These are phyloP conservation scores for Bellardia bayeri DNA, from an alignment of 2,888 invertebrate species.

Conservation along the genomic window DNA sequence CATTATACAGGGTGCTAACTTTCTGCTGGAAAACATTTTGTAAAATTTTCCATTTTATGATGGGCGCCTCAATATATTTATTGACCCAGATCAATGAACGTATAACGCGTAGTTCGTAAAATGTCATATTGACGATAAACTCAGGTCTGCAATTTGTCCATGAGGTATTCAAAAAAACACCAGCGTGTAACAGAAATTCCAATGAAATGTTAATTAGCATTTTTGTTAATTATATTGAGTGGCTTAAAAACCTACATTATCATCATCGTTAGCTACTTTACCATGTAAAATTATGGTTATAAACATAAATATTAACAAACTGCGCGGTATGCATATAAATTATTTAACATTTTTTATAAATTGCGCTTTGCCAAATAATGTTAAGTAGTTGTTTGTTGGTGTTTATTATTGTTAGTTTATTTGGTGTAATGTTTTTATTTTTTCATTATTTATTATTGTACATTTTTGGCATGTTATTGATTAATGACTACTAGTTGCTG, in stretches of 20 bases:
- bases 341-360: not conserved
- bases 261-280: not conserved
- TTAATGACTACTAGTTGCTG: not conserved
- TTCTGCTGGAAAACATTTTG: slow-evolving; percentile 71
- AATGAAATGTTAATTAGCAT: too few relatives aligned
- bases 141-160: slow-evolving; percentile 78
- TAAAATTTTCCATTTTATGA: slow-evolving; percentile 72
- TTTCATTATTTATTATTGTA: slow-evolving; percentile 7
- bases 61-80: slow-evolving; percentile 73
- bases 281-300: not conserved
- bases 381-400: not conserved
- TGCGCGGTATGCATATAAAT: not conserved
- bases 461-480: not conserved
- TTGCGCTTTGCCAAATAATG: not conserved
- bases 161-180: slow-evolving; percentile 71
- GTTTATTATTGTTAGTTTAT: not conserved
- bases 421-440: not conserved
- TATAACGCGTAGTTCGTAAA: slow-evolving; percentile 74
- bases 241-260: not conserved
- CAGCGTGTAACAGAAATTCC: slow-evolving; percentile 76
- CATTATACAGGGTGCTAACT: slow-evolving; percentile 75
- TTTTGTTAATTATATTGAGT: too few relatives aligned
- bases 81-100: slow-evolving; percentile 77
- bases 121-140: slow-evolving; percentile 78
- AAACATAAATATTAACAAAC: not conserved